Evolutionary conservation across 1,140 invertebrate species (phyloP).

Genomic region (Popillia japonica): DNA sequence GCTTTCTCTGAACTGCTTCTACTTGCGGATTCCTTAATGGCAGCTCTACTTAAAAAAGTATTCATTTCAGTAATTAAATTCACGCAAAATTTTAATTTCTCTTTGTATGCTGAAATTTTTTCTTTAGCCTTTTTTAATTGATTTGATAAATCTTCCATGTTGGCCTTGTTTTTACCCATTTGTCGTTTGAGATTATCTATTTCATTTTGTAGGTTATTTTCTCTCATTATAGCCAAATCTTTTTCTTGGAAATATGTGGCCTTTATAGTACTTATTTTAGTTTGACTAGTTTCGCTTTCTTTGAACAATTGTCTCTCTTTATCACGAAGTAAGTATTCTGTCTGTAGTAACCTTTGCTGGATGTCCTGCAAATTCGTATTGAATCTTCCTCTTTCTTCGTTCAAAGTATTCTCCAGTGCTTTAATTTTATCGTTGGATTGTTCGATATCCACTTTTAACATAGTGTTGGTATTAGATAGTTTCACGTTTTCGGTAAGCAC

Average conservation of each 20-base stretch:
- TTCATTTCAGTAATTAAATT: conserved; percentile 27
- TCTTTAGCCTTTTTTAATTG: conserved; percentile 13
- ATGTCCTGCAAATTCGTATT: neutral
- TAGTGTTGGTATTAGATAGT: neutral
- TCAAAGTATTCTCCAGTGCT: neutral
- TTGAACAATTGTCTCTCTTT: neutral
- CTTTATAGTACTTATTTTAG: neutral
- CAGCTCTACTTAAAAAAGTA: neutral
- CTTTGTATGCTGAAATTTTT: neutral
- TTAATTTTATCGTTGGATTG: conserved; percentile 14
- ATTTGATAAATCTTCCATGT: neutral
- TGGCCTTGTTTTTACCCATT: neutral
- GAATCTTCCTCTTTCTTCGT: neutral
- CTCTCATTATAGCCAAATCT: neutral
- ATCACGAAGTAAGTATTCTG: neutral
- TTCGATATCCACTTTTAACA: neutral
- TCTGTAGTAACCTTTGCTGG: neutral
- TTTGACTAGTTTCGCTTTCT: neutral
- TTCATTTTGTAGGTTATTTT: neutral
- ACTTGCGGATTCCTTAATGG: neutral
- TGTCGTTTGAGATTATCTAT: neutral
- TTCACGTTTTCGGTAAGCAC: conserved; percentile 13
- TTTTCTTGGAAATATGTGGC: neutral
- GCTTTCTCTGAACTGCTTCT: neutral
- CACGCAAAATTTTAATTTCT: conserved; percentile 29